Evolutionary conservation across 35 echinoderm and acorn worm genomes (phyloP).

Genomic region (Ophioderma brevispina): DNA sequence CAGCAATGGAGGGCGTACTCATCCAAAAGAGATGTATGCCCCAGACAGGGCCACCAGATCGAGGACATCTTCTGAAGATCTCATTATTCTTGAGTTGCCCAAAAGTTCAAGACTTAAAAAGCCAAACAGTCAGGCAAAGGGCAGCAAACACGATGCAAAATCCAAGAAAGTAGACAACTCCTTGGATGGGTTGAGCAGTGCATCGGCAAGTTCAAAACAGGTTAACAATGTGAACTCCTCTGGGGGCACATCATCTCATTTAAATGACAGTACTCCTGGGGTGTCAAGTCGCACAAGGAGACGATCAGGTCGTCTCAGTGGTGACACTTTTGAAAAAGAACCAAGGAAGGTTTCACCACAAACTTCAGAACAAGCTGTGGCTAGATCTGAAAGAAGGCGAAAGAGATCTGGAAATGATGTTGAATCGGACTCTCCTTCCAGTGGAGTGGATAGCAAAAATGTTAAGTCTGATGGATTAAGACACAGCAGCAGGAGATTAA

Average conservation of each 20-base stretch:
- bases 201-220: no score
- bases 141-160: background rate
- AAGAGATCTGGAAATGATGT: slow-evolving; percentile 14
- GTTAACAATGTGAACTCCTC: background rate
- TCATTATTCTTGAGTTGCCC: slow-evolving; percentile 72
- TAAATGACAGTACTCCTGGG: background rate
- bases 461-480: background rate
- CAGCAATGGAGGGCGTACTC: background rate
- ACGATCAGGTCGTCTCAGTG: slow-evolving; percentile 13
- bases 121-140: background rate
- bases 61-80: slow-evolving; percentile 70
- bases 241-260: background rate
- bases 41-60: slow-evolving; percentile 78
- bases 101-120: slow-evolving; percentile 29
- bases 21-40: background rate
- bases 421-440: background rate
- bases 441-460: background rate
- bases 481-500: background rate
- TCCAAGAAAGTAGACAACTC: background rate
- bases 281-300: background rate
- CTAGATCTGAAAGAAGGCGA: slow-evolving; percentile 15
- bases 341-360: background rate
- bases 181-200: no score
- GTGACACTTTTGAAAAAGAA: background rate
- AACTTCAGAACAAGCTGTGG: background rate